Conservation (phyloP, 2,797 vertebrate species). For the Peromyscus nudipes region DNA sequence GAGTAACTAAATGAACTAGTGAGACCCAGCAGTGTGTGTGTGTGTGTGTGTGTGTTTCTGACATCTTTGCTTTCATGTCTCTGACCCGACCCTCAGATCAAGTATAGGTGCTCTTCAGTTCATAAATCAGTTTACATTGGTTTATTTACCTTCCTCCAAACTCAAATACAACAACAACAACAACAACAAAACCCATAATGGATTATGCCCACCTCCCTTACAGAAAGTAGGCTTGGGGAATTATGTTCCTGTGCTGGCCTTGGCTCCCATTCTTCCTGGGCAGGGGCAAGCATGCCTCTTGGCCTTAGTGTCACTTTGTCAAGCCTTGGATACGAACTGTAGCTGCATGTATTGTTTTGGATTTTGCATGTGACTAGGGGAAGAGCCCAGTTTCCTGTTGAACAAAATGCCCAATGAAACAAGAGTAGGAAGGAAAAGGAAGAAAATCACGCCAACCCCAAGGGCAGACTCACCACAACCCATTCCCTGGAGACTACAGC, state of each 20-base stretch:
- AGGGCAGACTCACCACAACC: background rate
- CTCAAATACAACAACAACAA: background rate
- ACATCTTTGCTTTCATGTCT: background rate
- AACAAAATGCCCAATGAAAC: constrained; percentile 62
- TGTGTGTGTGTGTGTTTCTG: background rate
- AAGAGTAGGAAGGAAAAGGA: background rate
- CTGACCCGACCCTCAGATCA: constrained; percentile 33
- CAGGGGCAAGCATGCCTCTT: constrained; percentile 16
- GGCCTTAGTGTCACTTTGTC: constrained; percentile 49
- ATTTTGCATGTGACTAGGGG: constrained; percentile 63
- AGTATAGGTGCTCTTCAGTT: constrained; percentile 11
- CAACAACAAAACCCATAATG: background rate
- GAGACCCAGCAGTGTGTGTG: background rate
- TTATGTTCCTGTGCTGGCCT: background rate
- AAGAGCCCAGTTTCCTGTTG: constrained; percentile 59
- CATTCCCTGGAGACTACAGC: constrained; percentile 25
- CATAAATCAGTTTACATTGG: constrained; percentile 13
- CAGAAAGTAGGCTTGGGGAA: constrained; percentile 13
- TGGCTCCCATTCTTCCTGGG: background rate
- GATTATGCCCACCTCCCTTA: background rate
- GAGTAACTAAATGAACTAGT: background rate
- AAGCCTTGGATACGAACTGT: constrained; percentile 29
- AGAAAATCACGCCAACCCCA: background rate
- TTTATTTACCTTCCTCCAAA: constrained; percentile 22
- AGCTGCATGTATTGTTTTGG: constrained; percentile 60